These are phyloP conservation scores for Oreocharis arfaki DNA, from an alignment of 2,113 vertebrate species.

Conservation along the genomic window DNA sequence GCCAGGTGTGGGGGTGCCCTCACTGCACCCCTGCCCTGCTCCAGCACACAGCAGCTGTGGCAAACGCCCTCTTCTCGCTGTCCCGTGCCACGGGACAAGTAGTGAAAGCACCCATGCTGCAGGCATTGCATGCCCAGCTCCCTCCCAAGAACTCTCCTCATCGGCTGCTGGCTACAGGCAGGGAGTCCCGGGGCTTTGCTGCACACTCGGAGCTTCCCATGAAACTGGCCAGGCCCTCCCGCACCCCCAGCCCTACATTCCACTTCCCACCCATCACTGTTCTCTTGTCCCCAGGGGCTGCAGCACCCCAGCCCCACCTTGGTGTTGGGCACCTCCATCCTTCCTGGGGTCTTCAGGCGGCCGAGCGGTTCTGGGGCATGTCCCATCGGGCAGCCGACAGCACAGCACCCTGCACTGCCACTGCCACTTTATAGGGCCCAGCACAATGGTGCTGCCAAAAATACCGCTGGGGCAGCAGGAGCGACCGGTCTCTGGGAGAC, in stretches of 20 bases:
- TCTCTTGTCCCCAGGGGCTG: neutral
- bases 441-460: conserved; percentile 49
- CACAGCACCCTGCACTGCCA: neutral
- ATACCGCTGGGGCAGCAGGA: neutral
- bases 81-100: accelerated
- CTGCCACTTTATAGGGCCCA: conserved; percentile 18
- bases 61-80: neutral
- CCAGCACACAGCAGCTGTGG: accelerated
- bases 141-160: neutral
- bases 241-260: neutral
- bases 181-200: neutral
- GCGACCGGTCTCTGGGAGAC: neutral
- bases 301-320: conserved; percentile 15
- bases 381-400: neutral
- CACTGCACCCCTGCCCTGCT: neutral
- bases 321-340: conserved; percentile 31
- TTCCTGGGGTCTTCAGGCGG: conserved; percentile 1
- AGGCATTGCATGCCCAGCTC: neutral
- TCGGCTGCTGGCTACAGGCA: accelerated
- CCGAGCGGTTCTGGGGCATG: neutral
- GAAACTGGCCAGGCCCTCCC: neutral
- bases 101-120: neutral
- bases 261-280: neutral
- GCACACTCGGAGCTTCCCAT: accelerated
- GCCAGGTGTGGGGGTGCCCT: neutral